Percentiles rank a stretch among this genome's conserved stretches.
These are phyloP conservation scores for Lepus timidus DNA, from an alignment of 2,113 vertebrate species.

Conservation along the genomic window DNA sequence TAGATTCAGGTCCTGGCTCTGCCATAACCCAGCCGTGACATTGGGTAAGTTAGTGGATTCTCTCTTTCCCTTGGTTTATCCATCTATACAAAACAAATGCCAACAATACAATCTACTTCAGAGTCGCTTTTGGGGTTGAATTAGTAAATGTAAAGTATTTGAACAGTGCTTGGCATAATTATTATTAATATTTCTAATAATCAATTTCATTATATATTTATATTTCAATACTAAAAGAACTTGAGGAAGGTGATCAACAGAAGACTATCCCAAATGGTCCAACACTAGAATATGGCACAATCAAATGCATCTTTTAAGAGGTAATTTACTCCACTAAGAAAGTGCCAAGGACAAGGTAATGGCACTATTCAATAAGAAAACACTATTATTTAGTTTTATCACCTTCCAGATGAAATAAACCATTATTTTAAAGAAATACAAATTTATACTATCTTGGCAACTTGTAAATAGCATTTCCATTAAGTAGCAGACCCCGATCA, in stretches of 20 bases:
- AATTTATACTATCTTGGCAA: background rate
- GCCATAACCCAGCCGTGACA: background rate
- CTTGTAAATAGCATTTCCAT: background rate
- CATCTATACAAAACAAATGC: background rate
- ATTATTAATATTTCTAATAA: background rate
- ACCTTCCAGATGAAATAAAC: slow-evolving; percentile 1
- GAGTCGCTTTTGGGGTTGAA: background rate
- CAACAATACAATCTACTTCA: background rate
- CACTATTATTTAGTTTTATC: slow-evolving; percentile 34
- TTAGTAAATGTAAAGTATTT: background rate
- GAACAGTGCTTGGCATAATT: background rate
- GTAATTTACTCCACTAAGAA: background rate
- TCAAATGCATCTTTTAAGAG: slow-evolving; percentile 34
- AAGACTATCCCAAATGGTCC: background rate
- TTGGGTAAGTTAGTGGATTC: background rate
- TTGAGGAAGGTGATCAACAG: background rate
- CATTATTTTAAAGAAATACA: background rate
- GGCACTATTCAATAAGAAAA: slow-evolving; percentile 3
- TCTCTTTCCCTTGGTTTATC: background rate
- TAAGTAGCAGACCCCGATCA: background rate
- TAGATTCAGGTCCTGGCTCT: background rate
- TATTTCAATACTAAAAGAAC: background rate
- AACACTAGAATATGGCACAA: background rate
- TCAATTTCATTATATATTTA: background rate
- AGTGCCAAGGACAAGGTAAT: background rate